phyloP scores from a whole-genome alignment of 2,888 invertebrate genomes.

The Athalia circularis region DNA sequence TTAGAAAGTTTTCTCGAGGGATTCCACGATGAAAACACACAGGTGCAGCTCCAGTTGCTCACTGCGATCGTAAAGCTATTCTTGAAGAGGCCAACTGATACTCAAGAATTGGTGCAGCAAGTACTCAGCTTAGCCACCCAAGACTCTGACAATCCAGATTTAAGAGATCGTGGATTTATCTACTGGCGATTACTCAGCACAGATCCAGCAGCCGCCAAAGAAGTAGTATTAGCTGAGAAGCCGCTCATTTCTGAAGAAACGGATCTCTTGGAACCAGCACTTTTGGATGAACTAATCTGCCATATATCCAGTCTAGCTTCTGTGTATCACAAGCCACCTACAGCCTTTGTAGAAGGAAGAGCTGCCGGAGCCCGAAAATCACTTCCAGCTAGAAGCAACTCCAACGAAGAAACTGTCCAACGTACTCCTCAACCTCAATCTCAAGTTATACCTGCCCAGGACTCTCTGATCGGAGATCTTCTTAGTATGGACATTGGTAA shows the following conservation, averaged over 20 bases:
- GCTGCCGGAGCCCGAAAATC: constrained; percentile 87
- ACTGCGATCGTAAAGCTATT: constrained; percentile 99
- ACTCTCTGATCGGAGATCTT: constrained; percentile 97
- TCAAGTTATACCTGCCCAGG: constrained; percentile 84
- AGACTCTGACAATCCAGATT: constrained; percentile 98
- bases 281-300: constrained; percentile 98
- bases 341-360: constrained; percentile 96
- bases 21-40: constrained; percentile 97
- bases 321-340: constrained; percentile 99
- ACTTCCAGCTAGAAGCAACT: constrained; percentile 79
- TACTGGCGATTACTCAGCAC: constrained; percentile 99
- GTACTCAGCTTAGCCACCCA: constrained; percentile 92
- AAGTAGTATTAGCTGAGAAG: constrained; percentile 98
- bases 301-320: constrained; percentile 98
- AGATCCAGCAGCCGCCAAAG: constrained; percentile 99
- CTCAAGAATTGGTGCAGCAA: constrained; percentile 98
- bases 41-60: constrained; percentile 95
- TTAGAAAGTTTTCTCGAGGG: constrained; percentile 98
- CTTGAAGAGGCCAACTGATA: constrained; percentile 97
- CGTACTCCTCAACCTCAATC: constrained; percentile 65
- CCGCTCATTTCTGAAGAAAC: constrained; percentile 99
- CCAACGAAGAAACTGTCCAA: constrained; percentile 66
- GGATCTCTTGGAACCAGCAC: constrained; percentile 96
- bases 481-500: constrained; percentile 95
- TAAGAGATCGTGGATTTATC: constrained; percentile 98